Base-by-base conservation (phyloP, 2,797 vertebrate species). In the Ctenopoma kingsleyae region DNA sequence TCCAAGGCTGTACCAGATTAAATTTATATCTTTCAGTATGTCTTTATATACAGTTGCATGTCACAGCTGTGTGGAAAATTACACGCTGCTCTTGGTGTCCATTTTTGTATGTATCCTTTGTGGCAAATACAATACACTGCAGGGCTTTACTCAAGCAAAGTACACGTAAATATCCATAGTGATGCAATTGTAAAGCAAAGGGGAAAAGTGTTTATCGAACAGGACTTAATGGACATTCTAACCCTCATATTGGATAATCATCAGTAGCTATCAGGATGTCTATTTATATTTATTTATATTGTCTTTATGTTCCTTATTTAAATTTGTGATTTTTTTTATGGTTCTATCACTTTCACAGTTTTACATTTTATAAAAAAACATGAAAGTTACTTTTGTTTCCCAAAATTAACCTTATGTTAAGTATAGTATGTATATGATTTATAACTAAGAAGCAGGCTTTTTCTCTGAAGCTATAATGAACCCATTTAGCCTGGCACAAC, bases 401-500 rank as follows among this genome's bases (percentile, higher is more conserved):
- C 8, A 20, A 41, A 68, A 68, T 67, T 15, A 66, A 17, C 62
- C 49, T 17, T n/a, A 27, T 16, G 57, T 27, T 47, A 36, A 56
- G 22, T 16, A n/a, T 16, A 55, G 48, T 58, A 40, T 60, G 48
- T 38, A 35, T 48, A 73, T 67, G 55, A 78, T 72, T 69, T 78
- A 40, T 50, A 40, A 57, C 53, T 57, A 36, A 60, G 44, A 50
- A 32, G 47, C 22, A 71, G 75, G 65, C 47, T 11, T 74, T 68
- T 46, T 44, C 20, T 15, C 13, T 38, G 30, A 76, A 76, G 50
- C 71, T 22, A 25, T 64, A 76, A 74, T 72, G 62, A 83, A 62
- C 57, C 63, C 43, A 55, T 73, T 53, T 23, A 68, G 63, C 61
- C 47, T 67, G 57, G 72, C 51, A 48, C 76, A 63, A 83, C 72